Conservation (phyloP, 2,113 vertebrate species). For the Noturus placidus region DNA sequence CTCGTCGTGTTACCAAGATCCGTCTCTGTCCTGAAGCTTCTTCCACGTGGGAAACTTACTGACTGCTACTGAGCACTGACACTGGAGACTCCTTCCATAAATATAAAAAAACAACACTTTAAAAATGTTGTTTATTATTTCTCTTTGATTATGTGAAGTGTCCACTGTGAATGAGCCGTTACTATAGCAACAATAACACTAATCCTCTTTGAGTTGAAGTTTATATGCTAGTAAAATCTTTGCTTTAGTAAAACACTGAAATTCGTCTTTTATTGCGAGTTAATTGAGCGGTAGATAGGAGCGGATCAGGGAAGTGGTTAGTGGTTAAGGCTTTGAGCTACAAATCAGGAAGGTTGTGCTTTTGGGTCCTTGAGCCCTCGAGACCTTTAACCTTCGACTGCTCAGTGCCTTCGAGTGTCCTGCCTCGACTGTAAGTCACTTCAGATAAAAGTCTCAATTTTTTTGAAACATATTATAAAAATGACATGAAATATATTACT, state of each 20-base stretch:
- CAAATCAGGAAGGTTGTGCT: background rate
- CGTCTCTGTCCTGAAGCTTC: background rate
- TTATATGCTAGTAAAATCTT: background rate
- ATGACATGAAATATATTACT: background rate
- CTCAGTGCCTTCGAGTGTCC: background rate
- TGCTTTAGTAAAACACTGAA: background rate
- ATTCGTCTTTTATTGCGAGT: background rate
- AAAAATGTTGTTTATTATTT: background rate
- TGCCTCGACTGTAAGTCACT: background rate
- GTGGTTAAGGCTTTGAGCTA: background rate
- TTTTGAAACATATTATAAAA: background rate
- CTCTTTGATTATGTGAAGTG: background rate
- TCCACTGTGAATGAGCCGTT: background rate
- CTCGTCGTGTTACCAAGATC: too few relatives aligned
- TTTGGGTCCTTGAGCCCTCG: background rate
- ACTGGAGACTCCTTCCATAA: slow-evolving; percentile 20
- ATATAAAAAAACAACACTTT: background rate
- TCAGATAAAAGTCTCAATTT: background rate
- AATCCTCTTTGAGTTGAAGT: background rate
- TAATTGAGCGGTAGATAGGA: background rate
- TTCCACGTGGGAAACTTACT: background rate
- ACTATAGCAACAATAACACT: background rate
- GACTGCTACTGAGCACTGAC: background rate
- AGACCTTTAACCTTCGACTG: background rate
- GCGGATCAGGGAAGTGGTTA: background rate